phyloP scores from a whole-genome alignment of 2,888 invertebrate species.

The Aphodius sticticus region DNA sequence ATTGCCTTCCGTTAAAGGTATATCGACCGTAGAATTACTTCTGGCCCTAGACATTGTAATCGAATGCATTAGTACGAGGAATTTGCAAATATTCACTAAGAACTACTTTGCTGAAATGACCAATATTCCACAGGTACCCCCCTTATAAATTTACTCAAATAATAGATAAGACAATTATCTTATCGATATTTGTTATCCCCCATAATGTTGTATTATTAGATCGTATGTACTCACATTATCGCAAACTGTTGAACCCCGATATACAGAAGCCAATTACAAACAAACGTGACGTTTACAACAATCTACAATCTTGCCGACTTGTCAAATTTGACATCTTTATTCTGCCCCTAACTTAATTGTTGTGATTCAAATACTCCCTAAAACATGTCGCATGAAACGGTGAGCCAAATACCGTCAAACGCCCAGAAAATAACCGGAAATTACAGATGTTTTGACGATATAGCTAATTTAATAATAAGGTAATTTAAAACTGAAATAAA shows the following conservation, averaged over 20 bases:
- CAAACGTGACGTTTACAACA: constrained; percentile 4
- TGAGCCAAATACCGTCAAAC: not conserved
- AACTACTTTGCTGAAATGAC: not conserved
- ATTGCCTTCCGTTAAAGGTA: constrained; percentile 19
- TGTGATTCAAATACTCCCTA: constrained; percentile 32
- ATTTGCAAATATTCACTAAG: not conserved
- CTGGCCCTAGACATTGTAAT: constrained; percentile 27
- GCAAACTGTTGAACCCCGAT: constrained; percentile 10
- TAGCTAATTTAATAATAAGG: constrained; percentile 64
- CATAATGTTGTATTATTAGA: too few species aligned
- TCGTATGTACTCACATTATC: constrained; percentile 14
- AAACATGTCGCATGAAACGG: not conserved
- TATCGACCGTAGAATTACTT: constrained; percentile 20
- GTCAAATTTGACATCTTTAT: constrained; percentile 9
- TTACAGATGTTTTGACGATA: constrained; percentile 64
- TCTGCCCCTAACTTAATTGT: constrained; percentile 37
- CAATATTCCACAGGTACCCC: not conserved
- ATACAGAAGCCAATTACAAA: not conserved
- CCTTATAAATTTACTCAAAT: not conserved
- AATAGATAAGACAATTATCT: constrained; percentile 22
- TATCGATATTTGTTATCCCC: constrained; percentile 13
- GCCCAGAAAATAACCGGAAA: constrained; percentile 54
- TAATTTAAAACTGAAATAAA: constrained; percentile 49
- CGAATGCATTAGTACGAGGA: not conserved
- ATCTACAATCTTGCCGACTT: constrained; percentile 5